Conservation (phyloP, 2,888 invertebrate species). For the Idaea biselata region DNA sequence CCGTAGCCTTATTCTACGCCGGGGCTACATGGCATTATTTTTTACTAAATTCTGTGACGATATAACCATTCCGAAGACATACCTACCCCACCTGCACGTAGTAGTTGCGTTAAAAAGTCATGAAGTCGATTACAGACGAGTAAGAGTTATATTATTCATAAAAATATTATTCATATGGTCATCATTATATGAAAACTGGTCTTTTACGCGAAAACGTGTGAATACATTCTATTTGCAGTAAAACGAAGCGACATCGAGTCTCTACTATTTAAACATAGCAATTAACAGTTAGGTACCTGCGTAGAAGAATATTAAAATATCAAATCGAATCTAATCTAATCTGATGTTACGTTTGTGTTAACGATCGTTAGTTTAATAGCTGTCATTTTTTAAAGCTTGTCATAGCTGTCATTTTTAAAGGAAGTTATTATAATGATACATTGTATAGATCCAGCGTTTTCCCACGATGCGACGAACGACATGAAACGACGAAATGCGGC, state of each 20-base stretch:
- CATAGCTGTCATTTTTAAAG: too few relatives aligned
- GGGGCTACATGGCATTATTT: not conserved
- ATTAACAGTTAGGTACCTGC: too few relatives aligned
- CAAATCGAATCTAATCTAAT: too few relatives aligned
- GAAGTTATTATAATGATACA: too few relatives aligned
- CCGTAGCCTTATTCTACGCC: too few relatives aligned
- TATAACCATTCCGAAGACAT: not conserved
- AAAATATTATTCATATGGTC: constrained; percentile 8
- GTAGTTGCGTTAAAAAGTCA: not conserved
- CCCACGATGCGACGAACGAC: too few relatives aligned
- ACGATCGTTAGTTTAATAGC: too few relatives aligned
- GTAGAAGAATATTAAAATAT: too few relatives aligned
- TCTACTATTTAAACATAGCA: not conserved
- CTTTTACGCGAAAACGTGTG: constrained; percentile 37
- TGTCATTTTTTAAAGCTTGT: too few relatives aligned
- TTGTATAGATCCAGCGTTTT: too few relatives aligned
- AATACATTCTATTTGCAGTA: constrained; percentile 71
- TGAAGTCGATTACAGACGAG: not conserved
- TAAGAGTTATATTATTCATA: not conserved
- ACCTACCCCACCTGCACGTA: not conserved
- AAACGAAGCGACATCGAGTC: constrained; percentile 35
- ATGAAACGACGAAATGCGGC: too few relatives aligned
- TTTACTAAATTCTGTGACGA: not conserved
- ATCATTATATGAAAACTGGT: not conserved
- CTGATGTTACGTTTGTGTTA: too few relatives aligned